These are phyloP conservation scores for Chrysochloris asiatica DNA, from an alignment of 2,113 vertebrate genomes.

Conservation along the genomic window DNA sequence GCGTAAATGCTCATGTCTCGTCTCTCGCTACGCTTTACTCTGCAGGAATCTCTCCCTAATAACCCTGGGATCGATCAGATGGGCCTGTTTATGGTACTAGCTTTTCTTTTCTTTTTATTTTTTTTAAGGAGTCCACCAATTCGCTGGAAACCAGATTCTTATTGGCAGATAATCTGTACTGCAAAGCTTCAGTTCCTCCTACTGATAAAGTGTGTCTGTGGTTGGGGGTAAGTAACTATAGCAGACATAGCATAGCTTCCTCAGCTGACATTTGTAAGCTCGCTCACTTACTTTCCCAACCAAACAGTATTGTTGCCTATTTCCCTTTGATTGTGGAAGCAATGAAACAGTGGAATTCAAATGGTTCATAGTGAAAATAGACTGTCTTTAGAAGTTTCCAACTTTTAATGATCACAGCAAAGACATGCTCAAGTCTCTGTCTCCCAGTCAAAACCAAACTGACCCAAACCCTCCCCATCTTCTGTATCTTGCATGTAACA, in stretches of 20 bases:
- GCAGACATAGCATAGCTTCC: neutral
- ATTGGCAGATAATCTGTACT: slow-evolving; percentile 97
- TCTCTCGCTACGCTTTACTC: slow-evolving; percentile 1
- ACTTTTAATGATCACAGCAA: neutral
- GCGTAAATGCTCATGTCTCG: slow-evolving; percentile 4
- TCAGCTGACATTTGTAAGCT: neutral
- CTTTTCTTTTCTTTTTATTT: slow-evolving; percentile 50
- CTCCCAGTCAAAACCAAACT: neutral
- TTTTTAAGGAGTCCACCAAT: slow-evolving; percentile 91
- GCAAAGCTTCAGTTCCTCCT: slow-evolving; percentile 95
- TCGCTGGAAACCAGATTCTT: slow-evolving; percentile 97
- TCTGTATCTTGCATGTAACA: neutral
- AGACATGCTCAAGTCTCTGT: neutral
- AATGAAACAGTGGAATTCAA: neutral
- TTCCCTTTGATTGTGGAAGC: neutral
- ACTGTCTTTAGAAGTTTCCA: neutral
- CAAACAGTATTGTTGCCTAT: neutral
- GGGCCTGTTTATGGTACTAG: slow-evolving; percentile 34
- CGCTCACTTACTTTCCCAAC: neutral
- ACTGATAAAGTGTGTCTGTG: slow-evolving; percentile 99
- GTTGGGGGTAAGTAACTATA: slow-evolving; percentile 93
- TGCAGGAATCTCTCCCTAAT: neutral
- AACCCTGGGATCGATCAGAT: slow-evolving; percentile 6
- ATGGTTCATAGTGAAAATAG: neutral
- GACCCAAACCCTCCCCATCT: neutral